Conservation (phyloP, 2,113 vertebrate genomes). For the Nothoprocta pentlandii region DNA sequence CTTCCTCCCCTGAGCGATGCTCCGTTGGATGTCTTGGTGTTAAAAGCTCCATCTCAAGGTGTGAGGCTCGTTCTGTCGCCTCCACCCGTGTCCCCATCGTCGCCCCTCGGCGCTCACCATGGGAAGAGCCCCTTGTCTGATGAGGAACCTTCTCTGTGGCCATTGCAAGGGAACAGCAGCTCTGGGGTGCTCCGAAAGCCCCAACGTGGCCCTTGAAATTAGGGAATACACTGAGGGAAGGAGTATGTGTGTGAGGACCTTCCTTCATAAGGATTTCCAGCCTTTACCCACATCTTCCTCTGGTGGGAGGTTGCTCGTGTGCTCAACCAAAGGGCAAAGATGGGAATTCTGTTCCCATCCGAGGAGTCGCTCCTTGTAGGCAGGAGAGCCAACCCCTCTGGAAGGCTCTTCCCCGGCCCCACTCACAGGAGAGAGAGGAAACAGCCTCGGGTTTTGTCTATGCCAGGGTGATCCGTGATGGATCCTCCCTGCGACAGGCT, state of each 20-base stretch:
- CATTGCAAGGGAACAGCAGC: neutral
- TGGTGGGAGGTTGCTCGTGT: neutral
- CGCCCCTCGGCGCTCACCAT: no score
- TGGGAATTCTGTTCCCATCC: neutral
- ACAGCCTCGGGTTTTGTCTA: neutral
- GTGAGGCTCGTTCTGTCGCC: neutral
- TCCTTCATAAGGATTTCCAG: neutral
- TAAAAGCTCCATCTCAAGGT: neutral
- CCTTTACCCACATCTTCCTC: neutral
- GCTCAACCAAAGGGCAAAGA: neutral
- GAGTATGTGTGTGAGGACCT: no score
- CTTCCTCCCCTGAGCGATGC: neutral
- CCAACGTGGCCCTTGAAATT: neutral
- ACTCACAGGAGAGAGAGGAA: neutral
- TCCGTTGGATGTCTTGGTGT: accelerated
- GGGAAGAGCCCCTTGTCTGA: neutral
- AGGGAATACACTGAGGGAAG: neutral
- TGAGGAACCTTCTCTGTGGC: no score
- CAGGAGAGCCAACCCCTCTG: neutral
- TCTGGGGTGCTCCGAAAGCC: neutral
- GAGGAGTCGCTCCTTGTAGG: accelerated
- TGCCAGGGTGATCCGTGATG: conserved; percentile 17
- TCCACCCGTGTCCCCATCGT: neutral
- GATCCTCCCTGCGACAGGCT: conserved; percentile 44
- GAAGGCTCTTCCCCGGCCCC: no score